Percentiles rank a stretch among this genome's conserved stretches.
Evolutionary conservation across 2,888 invertebrate genomes (phyloP).

Genomic region (Frankliniella fusca): DNA sequence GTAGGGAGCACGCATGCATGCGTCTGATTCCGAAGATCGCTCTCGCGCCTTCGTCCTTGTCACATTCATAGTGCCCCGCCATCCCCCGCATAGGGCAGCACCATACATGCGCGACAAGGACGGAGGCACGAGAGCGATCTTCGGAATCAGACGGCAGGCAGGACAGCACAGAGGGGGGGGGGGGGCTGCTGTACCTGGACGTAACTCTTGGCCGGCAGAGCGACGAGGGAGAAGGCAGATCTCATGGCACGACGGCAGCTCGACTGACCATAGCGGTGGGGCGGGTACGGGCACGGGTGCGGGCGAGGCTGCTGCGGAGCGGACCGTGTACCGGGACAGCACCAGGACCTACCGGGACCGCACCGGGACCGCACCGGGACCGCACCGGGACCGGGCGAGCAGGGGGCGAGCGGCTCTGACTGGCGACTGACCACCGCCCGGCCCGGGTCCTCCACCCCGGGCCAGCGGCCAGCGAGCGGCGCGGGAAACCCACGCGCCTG

Average conservation of each 20-base stretch:
- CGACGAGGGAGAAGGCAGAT: slow-evolving; percentile 29
- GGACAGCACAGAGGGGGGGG: too few relatives aligned
- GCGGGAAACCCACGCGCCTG: background rate
- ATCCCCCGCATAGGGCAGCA: too few relatives aligned
- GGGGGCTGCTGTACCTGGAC: slow-evolving; percentile 9
- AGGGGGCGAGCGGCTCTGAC: background rate
- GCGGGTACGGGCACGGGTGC: background rate
- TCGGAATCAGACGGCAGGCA: too few relatives aligned
- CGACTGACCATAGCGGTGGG: background rate
- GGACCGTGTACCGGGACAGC: background rate
- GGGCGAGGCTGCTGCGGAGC: background rate
- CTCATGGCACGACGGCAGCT: slow-evolving; percentile 1
- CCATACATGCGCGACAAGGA: too few relatives aligned
- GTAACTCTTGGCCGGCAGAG: slow-evolving; percentile 30
- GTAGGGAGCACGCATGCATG: too few relatives aligned
- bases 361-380: background rate
- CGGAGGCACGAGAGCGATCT: too few relatives aligned
- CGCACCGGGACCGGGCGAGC: background rate
- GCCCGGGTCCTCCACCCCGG: background rate
- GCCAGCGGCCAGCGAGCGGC: background rate
- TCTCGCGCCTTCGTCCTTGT: too few relatives aligned
- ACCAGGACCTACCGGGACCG: too few relatives aligned
- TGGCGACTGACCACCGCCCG: background rate
- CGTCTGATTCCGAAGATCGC: too few relatives aligned
- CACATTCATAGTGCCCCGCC: too few relatives aligned